Conservation (phyloP, 2,797 vertebrate species). For the Leptodactylus fallax region DNA sequence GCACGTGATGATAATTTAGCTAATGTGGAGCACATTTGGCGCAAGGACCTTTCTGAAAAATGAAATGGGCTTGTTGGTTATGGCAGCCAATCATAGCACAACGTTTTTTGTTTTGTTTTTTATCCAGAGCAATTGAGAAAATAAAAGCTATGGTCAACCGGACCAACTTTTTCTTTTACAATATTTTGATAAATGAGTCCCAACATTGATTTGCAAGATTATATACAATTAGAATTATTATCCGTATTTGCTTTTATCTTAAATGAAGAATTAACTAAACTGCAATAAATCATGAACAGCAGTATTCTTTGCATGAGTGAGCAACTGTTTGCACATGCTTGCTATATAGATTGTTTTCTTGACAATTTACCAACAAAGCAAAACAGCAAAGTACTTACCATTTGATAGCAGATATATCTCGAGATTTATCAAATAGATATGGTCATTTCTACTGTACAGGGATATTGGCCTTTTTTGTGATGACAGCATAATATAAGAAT, state of each 20-base stretch:
- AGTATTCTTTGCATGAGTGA: background rate
- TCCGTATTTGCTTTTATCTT: background rate
- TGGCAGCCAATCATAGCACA: background rate
- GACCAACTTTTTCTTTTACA: background rate
- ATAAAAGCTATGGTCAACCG: too few species aligned
- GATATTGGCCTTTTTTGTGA: background rate
- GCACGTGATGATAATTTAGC: too few species aligned
- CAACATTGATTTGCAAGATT: background rate
- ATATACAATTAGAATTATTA: background rate
- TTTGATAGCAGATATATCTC: constrained; percentile 37
- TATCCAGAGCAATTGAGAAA: too few species aligned
- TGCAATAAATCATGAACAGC: background rate
- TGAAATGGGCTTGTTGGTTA: background rate
- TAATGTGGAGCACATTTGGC: too few species aligned
- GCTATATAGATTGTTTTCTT: constrained; percentile 44
- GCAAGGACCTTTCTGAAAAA: too few species aligned
- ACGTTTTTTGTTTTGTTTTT: too few species aligned
- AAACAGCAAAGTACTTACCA: constrained; percentile 36
- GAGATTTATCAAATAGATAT: constrained; percentile 44
- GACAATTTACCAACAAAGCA: constrained; percentile 37
- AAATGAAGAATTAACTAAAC: too few species aligned
- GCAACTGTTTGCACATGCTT: constrained; percentile 34
- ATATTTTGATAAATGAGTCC: background rate
- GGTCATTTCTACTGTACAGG: background rate
- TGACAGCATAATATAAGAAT: background rate